phyloP scores from a whole-genome alignment of 2,797 vertebrate genomes.

The Pseudomugil tenellus region DNA sequence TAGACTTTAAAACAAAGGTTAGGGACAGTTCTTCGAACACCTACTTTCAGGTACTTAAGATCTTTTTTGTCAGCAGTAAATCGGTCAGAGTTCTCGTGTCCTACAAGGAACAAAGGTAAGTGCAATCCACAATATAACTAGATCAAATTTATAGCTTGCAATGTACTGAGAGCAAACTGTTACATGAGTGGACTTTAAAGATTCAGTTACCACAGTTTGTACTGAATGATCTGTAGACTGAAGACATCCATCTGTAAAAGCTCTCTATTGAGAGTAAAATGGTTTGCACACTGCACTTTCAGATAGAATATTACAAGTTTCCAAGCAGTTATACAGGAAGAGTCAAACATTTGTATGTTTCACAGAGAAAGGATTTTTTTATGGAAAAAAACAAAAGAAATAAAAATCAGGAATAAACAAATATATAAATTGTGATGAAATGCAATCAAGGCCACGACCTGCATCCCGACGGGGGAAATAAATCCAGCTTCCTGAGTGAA shows the following conservation, averaged over 20 bases:
- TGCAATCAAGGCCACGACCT: conserved; percentile 22
- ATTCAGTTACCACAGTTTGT: neutral
- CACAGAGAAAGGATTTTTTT: too few species aligned
- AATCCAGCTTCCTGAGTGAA: conserved; percentile 36
- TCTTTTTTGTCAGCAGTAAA: too few species aligned
- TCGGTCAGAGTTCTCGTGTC: neutral
- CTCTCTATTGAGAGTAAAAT: neutral
- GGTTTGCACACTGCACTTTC: neutral
- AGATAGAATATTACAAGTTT: neutral
- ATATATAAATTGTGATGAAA: conserved; percentile 6
- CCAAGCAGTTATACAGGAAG: neutral
- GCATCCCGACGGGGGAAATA: conserved; percentile 29
- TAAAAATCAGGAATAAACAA: neutral
- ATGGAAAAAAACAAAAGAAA: too few species aligned
- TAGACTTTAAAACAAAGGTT: too few species aligned
- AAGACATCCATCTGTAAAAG: neutral
- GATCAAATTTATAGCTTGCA: neutral
- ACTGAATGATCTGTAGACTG: neutral
- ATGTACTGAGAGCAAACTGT: neutral
- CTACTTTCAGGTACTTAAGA: too few species aligned
- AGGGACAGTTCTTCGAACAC: too few species aligned
- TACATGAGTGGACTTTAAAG: neutral
- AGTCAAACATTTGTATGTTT: neutral
- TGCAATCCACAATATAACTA: neutral
- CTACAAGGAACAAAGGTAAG: neutral